These are phyloP conservation scores for Hestina assimilis DNA, from an alignment of 1,140 invertebrate genomes.

Conservation along the genomic window DNA sequence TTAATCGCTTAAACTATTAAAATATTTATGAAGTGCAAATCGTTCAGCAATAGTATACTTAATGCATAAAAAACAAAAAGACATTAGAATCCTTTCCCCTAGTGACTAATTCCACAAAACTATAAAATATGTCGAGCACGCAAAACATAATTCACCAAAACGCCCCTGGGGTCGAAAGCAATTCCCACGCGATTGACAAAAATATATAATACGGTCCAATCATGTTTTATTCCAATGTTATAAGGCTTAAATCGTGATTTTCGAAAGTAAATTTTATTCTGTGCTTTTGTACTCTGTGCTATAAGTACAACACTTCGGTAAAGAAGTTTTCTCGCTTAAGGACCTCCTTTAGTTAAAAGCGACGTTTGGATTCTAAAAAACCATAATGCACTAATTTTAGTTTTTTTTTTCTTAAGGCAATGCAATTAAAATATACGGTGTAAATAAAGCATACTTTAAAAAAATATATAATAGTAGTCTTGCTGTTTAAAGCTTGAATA, in stretches of 20 bases:
- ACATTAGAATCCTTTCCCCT: background rate
- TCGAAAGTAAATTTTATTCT: background rate
- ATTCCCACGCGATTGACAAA: slow-evolving; percentile 8
- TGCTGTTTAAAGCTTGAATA: too few species aligned
- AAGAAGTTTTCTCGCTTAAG: background rate
- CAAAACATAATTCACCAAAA: slow-evolving; percentile 4
- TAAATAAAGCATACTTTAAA: too few species aligned
- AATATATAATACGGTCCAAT: background rate
- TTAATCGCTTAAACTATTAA: too few species aligned
- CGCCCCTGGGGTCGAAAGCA: background rate
- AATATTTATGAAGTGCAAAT: background rate
- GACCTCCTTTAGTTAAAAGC: too few species aligned
- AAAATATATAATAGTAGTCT: too few species aligned
- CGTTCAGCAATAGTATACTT: background rate
- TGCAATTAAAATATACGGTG: too few species aligned
- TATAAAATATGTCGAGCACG: slow-evolving; percentile 9
- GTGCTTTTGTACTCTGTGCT: background rate
- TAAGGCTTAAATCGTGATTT: slow-evolving; percentile 7
- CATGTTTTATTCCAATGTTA: background rate
- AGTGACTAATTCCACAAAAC: slow-evolving; percentile 10
- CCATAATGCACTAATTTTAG: too few species aligned
- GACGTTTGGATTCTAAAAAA: too few species aligned
- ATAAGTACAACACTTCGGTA: background rate
- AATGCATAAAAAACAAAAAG: slow-evolving; percentile 1
- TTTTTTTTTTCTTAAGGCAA: too few species aligned